Percentiles rank a stretch among this genome's conserved stretches.
These are phyloP conservation scores for Drosophila malerkotliana DNA, from an alignment of 1,140 invertebrate genomes.

Conservation along the genomic window DNA sequence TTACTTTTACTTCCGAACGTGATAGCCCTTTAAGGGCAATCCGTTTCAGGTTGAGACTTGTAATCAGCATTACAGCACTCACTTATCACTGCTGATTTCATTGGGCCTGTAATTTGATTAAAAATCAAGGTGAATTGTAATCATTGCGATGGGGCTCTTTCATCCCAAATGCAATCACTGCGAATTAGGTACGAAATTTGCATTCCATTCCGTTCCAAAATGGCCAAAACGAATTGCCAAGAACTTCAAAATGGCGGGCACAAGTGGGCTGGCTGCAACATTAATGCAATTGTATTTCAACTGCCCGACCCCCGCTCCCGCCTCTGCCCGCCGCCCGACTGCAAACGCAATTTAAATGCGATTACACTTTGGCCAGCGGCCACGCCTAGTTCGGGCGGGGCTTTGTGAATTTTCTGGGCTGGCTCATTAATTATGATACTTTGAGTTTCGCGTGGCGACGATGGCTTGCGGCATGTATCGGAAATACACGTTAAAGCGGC, in stretches of 20 bases:
- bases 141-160: neutral
- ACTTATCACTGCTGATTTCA: slow-evolving; percentile 19
- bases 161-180: slow-evolving; percentile 3
- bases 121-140: neutral
- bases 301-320: slow-evolving; percentile 4
- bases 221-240: slow-evolving; percentile 38
- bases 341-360: slow-evolving; percentile 60
- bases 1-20: neutral
- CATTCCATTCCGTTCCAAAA: neutral
- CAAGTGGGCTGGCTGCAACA: slow-evolving; percentile 10
- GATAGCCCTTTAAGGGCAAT: neutral
- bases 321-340: neutral
- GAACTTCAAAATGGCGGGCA: slow-evolving; percentile 7
- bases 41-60: neutral
- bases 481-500: slow-evolving; percentile 63
- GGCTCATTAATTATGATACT: slow-evolving; percentile 77
- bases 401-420: slow-evolving; percentile 13
- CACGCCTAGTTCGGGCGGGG: slow-evolving; percentile 15
- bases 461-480: slow-evolving; percentile 54
- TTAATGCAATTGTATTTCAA: slow-evolving; percentile 67
- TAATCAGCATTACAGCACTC: slow-evolving; percentile 5
- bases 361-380: slow-evolving; percentile 42
- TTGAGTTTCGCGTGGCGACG: slow-evolving; percentile 44
- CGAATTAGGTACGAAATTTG: neutral
- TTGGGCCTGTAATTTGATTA: neutral